A percentile compares a stretch with the other conserved stretches of the same genome.
Conservation (phyloP, 2,113 vertebrate species). For the Mormyrus iriodes region DNA sequence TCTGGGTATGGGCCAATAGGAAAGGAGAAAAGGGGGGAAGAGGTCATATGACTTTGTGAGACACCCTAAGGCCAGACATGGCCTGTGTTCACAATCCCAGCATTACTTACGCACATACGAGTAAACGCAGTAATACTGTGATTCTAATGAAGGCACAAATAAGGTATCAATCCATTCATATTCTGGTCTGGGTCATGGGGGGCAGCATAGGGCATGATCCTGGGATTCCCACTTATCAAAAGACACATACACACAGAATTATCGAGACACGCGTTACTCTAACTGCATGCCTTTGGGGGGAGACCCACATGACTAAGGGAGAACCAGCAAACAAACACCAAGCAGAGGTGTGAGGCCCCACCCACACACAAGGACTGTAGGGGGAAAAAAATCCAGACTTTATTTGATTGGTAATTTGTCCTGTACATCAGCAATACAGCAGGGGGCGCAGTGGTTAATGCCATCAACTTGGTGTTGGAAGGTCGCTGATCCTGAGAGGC, state of each 20-base stretch:
- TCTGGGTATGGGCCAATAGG: neutral
- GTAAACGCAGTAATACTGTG: neutral
- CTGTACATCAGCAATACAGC: neutral
- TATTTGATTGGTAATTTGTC: neutral
- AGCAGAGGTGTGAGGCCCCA: neutral
- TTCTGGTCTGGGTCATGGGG: neutral
- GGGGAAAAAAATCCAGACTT: neutral
- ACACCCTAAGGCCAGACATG: neutral
- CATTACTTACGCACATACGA: neutral
- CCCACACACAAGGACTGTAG: neutral
- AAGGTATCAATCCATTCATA: neutral
- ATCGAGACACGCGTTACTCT: neutral
- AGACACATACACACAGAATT: neutral
- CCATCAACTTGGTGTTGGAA: neutral
- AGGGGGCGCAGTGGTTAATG: neutral
- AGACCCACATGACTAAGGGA: neutral
- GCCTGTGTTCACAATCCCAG: neutral
- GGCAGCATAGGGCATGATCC: neutral
- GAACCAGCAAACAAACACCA: neutral
- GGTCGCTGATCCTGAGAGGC: neutral
- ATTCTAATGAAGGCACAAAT: neutral
- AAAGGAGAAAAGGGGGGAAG: neutral
- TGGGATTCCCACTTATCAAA: neutral
- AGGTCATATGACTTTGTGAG: neutral
- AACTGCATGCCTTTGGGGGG: neutral